Base-by-base conservation (phyloP, 2,888 invertebrate species). In the Torymus tubicola region DNA sequence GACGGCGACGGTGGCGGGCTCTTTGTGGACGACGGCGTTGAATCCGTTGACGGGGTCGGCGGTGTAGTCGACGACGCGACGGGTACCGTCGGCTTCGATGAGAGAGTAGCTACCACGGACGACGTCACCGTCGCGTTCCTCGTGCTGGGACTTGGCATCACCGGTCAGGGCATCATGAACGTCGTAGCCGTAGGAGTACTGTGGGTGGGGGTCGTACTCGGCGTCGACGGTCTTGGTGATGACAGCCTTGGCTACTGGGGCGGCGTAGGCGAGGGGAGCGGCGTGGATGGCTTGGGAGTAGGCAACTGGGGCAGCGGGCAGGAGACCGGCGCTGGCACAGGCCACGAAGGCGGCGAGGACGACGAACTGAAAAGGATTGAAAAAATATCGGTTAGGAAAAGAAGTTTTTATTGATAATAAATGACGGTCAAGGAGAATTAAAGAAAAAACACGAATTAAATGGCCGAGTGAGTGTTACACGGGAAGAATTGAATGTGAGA, bases 151-250 rank as follows among this genome's bases (percentile, higher is more conserved):
- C 80, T 87, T 87, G 64, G 83, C 78, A 81, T 87, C 87, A 31
- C 79, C 73, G 24, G 79, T 79, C 14, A 58, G 65, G n/a, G 60
- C 5, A 65, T 87, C 87, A 14, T 74, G 75, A 5, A 80, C 89
- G 57, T 88, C 89, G 73, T 90, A 90, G 31, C 86, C 85, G 83
- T 86, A 90, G 82, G 85, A 87, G 87, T 90, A 90, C 60, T 88
- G 92, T 0, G 90, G 89, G 80, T 90, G 87, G 0, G 89, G 86
- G 76, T 89, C 88, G 86, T 84, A 87, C 4, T 73, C 71, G 5
- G 86, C 82, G 63, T 85, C 86, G 13, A 76, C 16, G 31, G 74
- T 4, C n/a, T 70, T 69, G 0, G 76, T 64, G 13, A 31, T 31
- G 60, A 57, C 18, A 70, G 11, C 1, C 31, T 31, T 31, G 31